Percentiles rank a stretch among this genome's conserved stretches.
Evolutionary conservation across 2,797 vertebrate genomes (phyloP).

Genomic region (Micromesistius poutassou): DNA sequence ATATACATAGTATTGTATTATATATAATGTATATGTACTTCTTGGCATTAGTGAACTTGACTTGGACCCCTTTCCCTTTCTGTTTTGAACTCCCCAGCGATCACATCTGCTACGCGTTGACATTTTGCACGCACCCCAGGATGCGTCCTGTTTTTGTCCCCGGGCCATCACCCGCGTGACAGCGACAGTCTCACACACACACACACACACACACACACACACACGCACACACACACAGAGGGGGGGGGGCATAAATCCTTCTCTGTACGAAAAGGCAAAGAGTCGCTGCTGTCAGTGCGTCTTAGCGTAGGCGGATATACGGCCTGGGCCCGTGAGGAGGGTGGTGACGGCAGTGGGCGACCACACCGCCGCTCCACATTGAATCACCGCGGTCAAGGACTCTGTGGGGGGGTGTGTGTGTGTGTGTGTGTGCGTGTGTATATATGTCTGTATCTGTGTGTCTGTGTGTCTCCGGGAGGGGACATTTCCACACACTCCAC

Average conservation of each 20-base stretch:
- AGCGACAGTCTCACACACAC: too few relatives aligned
- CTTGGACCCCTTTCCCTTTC: background rate
- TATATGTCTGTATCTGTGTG: too few relatives aligned
- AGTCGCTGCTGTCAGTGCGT: background rate
- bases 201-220: too few relatives aligned
- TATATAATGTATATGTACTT: background rate
- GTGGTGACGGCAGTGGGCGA: constrained; percentile 33
- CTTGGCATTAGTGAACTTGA: background rate
- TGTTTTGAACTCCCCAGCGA: background rate
- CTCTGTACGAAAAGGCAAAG: too few relatives aligned
- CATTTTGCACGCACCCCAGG: constrained; percentile 52
- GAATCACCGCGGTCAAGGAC: too few relatives aligned
- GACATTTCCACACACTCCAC: too few relatives aligned
- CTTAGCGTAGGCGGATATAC: background rate
- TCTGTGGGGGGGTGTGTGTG: too few relatives aligned
- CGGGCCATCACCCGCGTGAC: too few relatives aligned
- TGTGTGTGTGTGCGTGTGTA: too few relatives aligned
- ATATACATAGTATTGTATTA: background rate
- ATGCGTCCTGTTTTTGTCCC: too few relatives aligned
- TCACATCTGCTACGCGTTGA: constrained; percentile 67
- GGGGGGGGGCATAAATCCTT: constrained; percentile 10
- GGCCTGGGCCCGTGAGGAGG: constrained; percentile 21
- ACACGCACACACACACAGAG: too few relatives aligned
- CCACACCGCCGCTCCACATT: constrained; percentile 12
- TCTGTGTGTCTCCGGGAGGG: too few relatives aligned